These are phyloP conservation scores for Phyto melanocephala DNA, from an alignment of 2,888 invertebrate genomes.

Conservation along the genomic window DNA sequence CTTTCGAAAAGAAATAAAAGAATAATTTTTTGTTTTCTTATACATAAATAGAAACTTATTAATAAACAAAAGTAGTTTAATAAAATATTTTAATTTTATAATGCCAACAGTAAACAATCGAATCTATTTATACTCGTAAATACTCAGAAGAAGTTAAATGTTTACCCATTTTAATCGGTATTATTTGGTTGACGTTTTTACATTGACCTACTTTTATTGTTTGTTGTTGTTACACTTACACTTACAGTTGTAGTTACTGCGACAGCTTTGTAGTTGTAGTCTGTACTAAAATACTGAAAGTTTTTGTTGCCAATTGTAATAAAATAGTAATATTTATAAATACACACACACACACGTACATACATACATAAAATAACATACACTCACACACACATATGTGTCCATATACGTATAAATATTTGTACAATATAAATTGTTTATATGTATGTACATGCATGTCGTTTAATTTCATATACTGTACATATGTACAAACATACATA, in stretches of 20 bases:
- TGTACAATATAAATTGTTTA: not conserved
- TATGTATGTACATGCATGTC: not conserved
- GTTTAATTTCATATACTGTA: not conserved
- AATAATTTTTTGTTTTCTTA: no score
- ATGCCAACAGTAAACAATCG: not conserved
- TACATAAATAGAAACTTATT: no score
- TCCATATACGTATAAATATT: not conserved
- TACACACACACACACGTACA: not conserved
- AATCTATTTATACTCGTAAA: not conserved
- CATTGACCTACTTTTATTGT: conserved; percentile 41
- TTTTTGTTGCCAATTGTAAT: not conserved
- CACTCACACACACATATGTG: not conserved
- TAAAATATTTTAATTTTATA: not conserved
- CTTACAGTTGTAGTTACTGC: not conserved
- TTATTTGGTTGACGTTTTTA: conserved; percentile 26
- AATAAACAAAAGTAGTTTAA: not conserved
- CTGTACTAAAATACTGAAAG: not conserved
- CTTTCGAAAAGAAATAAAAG: no score
- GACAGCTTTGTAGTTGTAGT: not conserved
- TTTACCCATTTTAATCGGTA: conserved; percentile 2
- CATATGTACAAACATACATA: not conserved
- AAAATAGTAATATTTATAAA: not conserved
- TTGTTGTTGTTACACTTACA: not conserved
- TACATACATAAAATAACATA: not conserved
- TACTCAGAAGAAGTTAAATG: not conserved